Base-by-base conservation (phyloP, 1,140 invertebrate genomes). In the Drosophila mauritiana region DNA sequence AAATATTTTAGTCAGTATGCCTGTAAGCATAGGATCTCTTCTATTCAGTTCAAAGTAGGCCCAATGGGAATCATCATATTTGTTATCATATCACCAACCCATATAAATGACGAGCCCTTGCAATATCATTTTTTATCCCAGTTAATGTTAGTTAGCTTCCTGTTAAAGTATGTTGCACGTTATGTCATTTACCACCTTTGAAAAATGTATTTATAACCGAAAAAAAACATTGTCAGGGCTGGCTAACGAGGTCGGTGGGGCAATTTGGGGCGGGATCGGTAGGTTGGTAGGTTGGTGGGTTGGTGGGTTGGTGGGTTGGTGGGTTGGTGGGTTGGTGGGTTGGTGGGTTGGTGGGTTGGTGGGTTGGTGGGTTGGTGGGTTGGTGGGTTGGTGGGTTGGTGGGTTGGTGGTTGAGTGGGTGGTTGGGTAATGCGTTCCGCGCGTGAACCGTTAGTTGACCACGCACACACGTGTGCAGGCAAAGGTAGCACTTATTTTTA, bases 381-480 rank as follows among this genome's bases (percentile, higher is more conserved):
- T 13, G 43, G 31, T 48, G 17, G 36, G 37, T 7, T 13, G 3
- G 12, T 3, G n/a, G n/a, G 11, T 5, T 13, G 37, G 7, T 20
- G 12, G 13, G 7, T n/a, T 12, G 6, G 45, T n/a, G 6, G n/a
- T 5, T 13, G 1, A 36, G 27, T 4, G 15, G 20, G 59, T 22
- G 54, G 22, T 25, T 63, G 13, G 64, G 68, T 70, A 70, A 70
- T 70, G 68, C 68, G 64, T 70, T 70, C 27, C 52, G 43, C 68
- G 65, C 68, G 64, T 57, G 65, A 70, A 70, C 53, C 73, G 73
- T 75, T 75, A 58, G 72, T 75, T 75, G 73, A 75, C 73, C 73
- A 75, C 58, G 72, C 56, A 68, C 57, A 61, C 56, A 40, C 59
- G 31, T 58, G 42, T 39, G 39, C 45, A 36, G 27, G 43, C 37